These are phyloP conservation scores for Psilanteris sp. DNA, from an alignment of 1,140 invertebrate genomes.

Conservation along the genomic window DNA sequence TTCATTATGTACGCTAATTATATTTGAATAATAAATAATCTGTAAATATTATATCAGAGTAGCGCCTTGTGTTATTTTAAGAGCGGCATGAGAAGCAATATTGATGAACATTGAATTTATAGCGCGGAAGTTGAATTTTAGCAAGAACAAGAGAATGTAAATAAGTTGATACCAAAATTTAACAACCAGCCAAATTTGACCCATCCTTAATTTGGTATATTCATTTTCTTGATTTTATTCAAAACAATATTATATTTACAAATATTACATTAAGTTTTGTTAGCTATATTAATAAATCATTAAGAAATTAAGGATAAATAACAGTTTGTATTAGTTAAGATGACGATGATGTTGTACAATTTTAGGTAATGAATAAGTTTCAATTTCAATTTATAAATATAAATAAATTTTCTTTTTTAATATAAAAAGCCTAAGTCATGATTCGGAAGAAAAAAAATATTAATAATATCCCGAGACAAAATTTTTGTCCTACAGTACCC, in stretches of 20 bases:
- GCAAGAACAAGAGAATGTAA: conserved; percentile 70
- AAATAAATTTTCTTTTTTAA: no score
- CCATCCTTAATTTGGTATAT: conserved; percentile 45
- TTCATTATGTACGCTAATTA: conserved; percentile 29
- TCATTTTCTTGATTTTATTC: conserved; percentile 43
- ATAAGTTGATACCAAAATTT: conserved; percentile 71
- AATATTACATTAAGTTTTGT: conserved; percentile 40
- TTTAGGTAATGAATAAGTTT: no score
- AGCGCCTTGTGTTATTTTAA: conserved; percentile 36
- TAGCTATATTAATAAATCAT: conserved; percentile 37
- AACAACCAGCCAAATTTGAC: conserved; percentile 60
- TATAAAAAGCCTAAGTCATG: no score
- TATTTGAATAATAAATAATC: conserved; percentile 24
- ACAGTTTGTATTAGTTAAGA: no score
- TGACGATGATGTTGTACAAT: no score
- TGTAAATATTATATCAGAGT: conserved; percentile 22
- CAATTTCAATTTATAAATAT: no score
- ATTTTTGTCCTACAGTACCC: no score
- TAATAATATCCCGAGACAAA: no score
- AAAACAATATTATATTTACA: conserved; percentile 39
- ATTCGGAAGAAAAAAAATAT: no score
- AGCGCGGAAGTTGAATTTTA: conserved; percentile 40
- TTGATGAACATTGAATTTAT: conserved; percentile 37
- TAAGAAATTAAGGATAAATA: no score
- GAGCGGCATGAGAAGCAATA: conserved; percentile 21